A percentile compares a stretch with the other conserved stretches of the same genome.
Conservation (phyloP, 2,797 vertebrate species). For the Eurystomus glaucurus region DNA sequence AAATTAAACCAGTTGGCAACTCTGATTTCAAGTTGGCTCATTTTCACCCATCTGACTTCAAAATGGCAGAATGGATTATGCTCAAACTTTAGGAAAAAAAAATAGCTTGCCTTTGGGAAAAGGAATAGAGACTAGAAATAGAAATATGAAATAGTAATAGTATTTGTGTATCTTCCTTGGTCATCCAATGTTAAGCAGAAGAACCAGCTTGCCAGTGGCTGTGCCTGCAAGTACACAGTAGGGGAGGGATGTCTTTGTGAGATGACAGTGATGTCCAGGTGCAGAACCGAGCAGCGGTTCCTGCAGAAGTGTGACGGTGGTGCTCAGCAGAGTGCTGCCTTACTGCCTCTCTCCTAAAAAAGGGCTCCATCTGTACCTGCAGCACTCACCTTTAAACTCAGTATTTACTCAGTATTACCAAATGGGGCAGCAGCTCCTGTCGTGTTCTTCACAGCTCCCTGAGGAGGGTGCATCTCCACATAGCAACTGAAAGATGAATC, state of each 20-base stretch:
- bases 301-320: accelerated
- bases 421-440: neutral
- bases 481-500: conserved; percentile 17
- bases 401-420: neutral
- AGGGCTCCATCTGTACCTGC: neutral
- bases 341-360: neutral
- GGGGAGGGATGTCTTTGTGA: neutral
- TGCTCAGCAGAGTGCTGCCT: neutral
- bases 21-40: conserved; percentile 54
- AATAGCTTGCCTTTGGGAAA: neutral
- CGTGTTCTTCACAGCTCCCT: neutral
- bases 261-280: accelerated
- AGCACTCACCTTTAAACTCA: neutral
- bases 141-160: neutral
- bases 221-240: neutral
- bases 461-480: neutral
- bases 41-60: conserved; percentile 49
- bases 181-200: neutral
- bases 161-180: neutral
- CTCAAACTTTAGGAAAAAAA: neutral
- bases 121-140: neutral
- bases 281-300: neutral
- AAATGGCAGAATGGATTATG: conserved; percentile 61
- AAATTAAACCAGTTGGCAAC: conserved; percentile 64
- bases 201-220: accelerated